A percentile compares a stretch with the other conserved stretches of the same genome.
Conservation (phyloP, 64 coral and sea anemone genomes). For the Platygyra sinensis region DNA sequence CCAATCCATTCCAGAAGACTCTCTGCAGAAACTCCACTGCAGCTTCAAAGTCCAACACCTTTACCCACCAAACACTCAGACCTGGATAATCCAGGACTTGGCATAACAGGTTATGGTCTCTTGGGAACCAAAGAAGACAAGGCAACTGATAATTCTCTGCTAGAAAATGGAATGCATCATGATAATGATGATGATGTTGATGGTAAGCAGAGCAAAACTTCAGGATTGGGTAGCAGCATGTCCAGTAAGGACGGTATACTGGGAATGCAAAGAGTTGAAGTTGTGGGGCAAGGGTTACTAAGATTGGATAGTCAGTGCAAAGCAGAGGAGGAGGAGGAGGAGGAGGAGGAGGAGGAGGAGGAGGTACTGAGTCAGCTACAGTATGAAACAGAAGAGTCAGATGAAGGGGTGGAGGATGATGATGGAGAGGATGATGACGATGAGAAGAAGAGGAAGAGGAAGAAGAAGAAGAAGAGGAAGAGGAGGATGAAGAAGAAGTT, state of each 20-base stretch:
- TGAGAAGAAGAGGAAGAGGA: conserved; percentile 6
- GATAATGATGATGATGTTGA: conserved; percentile 24
- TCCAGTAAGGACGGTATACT: background rate
- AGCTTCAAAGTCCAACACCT: conserved; percentile 17
- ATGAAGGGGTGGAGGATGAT: conserved; percentile 54
- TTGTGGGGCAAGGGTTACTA: conserved; percentile 79
- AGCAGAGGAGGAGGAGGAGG: background rate
- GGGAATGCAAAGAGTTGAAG: conserved; percentile 68
- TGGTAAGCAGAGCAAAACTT: conserved; percentile 40
- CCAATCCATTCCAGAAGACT: conserved; percentile 60
- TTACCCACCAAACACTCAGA: conserved; percentile 35
- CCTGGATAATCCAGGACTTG: conserved; percentile 44
- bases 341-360: too few relatives aligned
- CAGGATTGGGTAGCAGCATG: conserved; percentile 69
- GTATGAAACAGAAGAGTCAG: conserved; percentile 82
- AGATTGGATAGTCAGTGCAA: conserved; percentile 7
- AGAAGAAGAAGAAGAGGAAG: conserved; percentile 16
- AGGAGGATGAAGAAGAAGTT: background rate
- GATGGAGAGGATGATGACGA: conserved; percentile 23
- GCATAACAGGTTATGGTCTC: conserved; percentile 71
- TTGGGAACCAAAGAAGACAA: conserved; percentile 1
- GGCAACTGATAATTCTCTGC: background rate
- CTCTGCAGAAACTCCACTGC: conserved; percentile 40
- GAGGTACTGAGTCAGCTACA: conserved; percentile 34
- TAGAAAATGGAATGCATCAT: conserved; percentile 16